Base-by-base conservation (phyloP, 2,797 vertebrate genomes). In the Aldrovandia affinis region DNA sequence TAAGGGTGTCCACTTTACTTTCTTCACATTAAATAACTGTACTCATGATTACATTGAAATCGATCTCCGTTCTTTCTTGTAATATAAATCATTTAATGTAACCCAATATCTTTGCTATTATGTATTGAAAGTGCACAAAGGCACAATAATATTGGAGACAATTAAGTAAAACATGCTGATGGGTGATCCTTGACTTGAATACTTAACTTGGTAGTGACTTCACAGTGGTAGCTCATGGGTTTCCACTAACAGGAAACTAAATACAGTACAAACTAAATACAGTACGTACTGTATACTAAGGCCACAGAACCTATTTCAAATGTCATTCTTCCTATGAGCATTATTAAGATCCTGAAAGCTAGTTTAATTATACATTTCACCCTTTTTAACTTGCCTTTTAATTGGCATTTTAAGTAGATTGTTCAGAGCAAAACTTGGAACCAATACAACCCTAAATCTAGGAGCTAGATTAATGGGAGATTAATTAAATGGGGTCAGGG, bases 361-460 rank as follows among this genome's bases (percentile, higher is more conserved):
- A 81, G 81, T 83, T 80, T 57, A 57, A 78, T 68, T 52, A 83
- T 25, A 36, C 83, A 83, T 82, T 55, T 20, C 78, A 70, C n/a
- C 33, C 50, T 80, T 84, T 81, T 80, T 80, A 42, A 52, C 36
- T 82, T n/a, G n/a, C n/a, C n/a, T 83, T 78, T 85, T 61, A 70
- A 87, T 81, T 85, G 82, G 39, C 42, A 81, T 79, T 82, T 85
- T 25, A 33, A 73, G 44, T 81, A 42, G 55, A 52, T 85, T 83
- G 61, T 83, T 85, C 85, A 87, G 61, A 6, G 22, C 73, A 80
- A 85, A 75, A 70, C 30, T 52, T 7, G 47, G 20, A 61, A 68
- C 59, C 50, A 42, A 55, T 36, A 36, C 36, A 75, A 83, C 78
- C 73, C 42, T 73, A 81, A 77, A 65, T 44, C 85, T 81, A 14